These are phyloP conservation scores for Poliocrania exsul DNA, from an alignment of 2,797 vertebrate species.

Conservation along the genomic window DNA sequence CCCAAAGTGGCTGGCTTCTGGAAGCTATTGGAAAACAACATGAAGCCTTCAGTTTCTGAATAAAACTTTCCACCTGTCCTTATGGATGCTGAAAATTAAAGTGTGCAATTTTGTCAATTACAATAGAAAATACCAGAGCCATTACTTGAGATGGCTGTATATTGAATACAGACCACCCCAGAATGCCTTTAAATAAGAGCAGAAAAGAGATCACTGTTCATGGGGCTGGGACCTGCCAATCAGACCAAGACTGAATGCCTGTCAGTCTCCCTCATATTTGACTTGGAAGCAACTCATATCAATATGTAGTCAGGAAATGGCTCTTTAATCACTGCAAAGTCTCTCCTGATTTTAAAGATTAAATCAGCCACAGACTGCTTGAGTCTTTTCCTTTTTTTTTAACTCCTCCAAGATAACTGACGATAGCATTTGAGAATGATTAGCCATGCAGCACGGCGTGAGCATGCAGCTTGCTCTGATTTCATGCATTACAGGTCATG, in stretches of 20 bases:
- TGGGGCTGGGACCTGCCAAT: slow-evolving; percentile 24
- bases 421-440: slow-evolving; percentile 59
- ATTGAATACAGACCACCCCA: slow-evolving; percentile 30
- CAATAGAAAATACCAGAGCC: slow-evolving; percentile 14
- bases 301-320: slow-evolving; percentile 67
- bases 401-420: slow-evolving; percentile 53
- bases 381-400: slow-evolving; percentile 23
- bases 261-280: slow-evolving; percentile 50
- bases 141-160: slow-evolving; percentile 15
- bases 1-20: slow-evolving; percentile 49
- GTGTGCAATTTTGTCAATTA: slow-evolving; percentile 28
- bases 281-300: slow-evolving; percentile 65
- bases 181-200: slow-evolving; percentile 3
- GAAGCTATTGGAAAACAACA: slow-evolving; percentile 50
- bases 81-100: slow-evolving; percentile 49
- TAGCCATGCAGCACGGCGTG: background rate
- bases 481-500: slow-evolving; percentile 28
- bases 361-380: slow-evolving; percentile 49
- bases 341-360: slow-evolving; percentile 69
- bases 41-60: background rate
- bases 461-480: slow-evolving; percentile 41
- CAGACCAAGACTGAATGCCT: slow-evolving; percentile 31
- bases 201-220: background rate
- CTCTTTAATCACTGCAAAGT: slow-evolving; percentile 69
- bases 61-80: slow-evolving; percentile 65